These are phyloP conservation scores for Pachydiplax longipennis DNA, from an alignment of 2,888 invertebrate species.

Conservation along the genomic window DNA sequence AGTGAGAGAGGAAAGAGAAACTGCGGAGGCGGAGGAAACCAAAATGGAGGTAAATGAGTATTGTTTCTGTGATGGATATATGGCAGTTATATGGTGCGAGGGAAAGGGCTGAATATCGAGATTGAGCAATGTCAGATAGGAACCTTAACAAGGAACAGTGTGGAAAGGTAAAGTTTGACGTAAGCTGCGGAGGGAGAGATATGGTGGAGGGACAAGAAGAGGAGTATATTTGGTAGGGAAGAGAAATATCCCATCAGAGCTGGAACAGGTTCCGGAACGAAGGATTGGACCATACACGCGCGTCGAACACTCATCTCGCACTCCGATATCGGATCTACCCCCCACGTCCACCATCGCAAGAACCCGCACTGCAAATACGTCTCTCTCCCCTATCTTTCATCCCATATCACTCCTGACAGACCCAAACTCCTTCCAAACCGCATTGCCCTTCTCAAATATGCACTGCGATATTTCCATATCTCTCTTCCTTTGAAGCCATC, in stretches of 20 bases:
- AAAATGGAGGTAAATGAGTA: constrained; percentile 5
- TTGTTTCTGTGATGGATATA: neutral
- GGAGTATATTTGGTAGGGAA: constrained; percentile 46
- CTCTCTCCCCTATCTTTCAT: neutral
- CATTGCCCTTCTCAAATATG: constrained; percentile 1
- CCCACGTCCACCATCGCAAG: neutral
- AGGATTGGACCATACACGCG: neutral
- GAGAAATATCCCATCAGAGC: constrained; percentile 55
- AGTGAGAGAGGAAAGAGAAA: too few relatives aligned
- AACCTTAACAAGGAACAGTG: too few relatives aligned
- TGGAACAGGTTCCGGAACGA: constrained; percentile 53
- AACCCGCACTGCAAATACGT: neutral
- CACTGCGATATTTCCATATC: neutral
- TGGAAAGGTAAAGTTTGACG: too few relatives aligned
- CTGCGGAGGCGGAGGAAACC: neutral
- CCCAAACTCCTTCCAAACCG: neutral
- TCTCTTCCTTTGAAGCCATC: neutral
- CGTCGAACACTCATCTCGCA: constrained; percentile 52
- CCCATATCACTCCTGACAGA: neutral
- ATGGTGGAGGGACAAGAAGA: constrained; percentile 41
- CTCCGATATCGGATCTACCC: constrained; percentile 51
- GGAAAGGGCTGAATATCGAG: neutral
- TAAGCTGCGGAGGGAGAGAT: neutral
- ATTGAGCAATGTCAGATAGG: neutral
- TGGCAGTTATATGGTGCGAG: neutral